Conservation (phyloP, 1,140 invertebrate species). For the Archegozetes longisetosus region DNA sequence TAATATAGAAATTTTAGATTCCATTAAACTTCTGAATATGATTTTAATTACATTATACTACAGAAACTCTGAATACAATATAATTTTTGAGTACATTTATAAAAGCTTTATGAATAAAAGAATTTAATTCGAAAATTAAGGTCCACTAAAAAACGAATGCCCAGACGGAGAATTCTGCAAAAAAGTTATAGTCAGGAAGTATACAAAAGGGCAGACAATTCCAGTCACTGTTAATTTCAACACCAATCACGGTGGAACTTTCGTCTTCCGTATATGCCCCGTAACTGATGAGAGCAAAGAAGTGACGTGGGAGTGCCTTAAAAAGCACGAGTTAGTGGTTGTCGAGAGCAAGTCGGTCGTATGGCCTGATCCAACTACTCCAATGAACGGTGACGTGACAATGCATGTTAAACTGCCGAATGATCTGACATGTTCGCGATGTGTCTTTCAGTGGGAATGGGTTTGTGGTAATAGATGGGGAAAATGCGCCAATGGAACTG, state of each 20-base stretch:
- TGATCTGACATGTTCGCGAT: constrained; percentile 23
- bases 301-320: constrained; percentile 43
- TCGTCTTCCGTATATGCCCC: constrained; percentile 39
- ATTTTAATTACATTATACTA: no score
- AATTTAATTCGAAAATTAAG: no score
- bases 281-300: constrained; percentile 27
- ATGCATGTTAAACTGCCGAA: constrained; percentile 20
- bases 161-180: neutral
- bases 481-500: neutral
- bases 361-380: constrained; percentile 8
- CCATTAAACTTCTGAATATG: no score
- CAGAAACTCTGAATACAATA: no score
- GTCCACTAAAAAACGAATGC: neutral
- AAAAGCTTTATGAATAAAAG: no score
- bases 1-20: no score
- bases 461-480: constrained; percentile 21
- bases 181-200: neutral
- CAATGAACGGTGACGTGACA: constrained; percentile 1
- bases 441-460: constrained; percentile 28
- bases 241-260: constrained; percentile 19
- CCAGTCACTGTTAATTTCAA: neutral
- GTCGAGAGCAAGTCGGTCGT: constrained; percentile 29
- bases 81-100: no score
- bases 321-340: constrained; percentile 32
- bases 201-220: neutral